Conservation (phyloP, 2,888 invertebrate genomes). For the Nephrotoma appendiculata region DNA sequence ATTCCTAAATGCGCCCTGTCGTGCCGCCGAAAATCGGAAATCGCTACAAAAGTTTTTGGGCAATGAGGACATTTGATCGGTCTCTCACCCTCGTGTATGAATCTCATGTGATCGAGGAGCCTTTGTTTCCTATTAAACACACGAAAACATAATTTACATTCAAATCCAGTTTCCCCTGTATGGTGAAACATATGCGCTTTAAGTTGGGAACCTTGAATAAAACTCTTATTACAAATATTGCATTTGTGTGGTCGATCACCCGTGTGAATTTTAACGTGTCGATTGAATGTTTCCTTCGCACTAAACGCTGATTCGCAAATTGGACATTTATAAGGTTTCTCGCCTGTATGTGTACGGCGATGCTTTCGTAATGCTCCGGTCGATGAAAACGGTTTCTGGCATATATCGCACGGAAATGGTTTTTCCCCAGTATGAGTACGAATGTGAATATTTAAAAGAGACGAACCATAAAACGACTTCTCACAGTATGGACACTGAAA, state of each 20-base stretch:
- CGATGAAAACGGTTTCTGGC: conserved; percentile 57
- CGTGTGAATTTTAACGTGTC: conserved; percentile 55
- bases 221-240: conserved; percentile 54
- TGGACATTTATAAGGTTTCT: conserved; percentile 50
- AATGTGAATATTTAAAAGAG: conserved; percentile 42
- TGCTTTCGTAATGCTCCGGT: conserved; percentile 66
- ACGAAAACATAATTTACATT: conserved; percentile 33
- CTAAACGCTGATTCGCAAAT: conserved; percentile 61
- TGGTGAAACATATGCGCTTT: conserved; percentile 66
- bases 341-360: conserved; percentile 43
- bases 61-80: conserved; percentile 44
- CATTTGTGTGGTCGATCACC: conserved; percentile 28
- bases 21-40: conserved; percentile 46
- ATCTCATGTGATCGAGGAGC: conserved; percentile 42
- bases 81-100: conserved; percentile 45
- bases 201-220: conserved; percentile 70
- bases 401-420: conserved; percentile 57
- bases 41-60: conserved; percentile 42
- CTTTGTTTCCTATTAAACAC: conserved; percentile 14
- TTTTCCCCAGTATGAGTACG: conserved; percentile 51
- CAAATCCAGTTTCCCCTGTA: conserved; percentile 49
- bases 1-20: conserved; percentile 39
- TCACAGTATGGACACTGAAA: conserved; percentile 48
- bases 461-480: conserved; percentile 48
- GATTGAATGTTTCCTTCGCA: conserved; percentile 68